Base-by-base conservation (phyloP, 2,888 invertebrate genomes). In the Drosophila demipolita region DNA sequence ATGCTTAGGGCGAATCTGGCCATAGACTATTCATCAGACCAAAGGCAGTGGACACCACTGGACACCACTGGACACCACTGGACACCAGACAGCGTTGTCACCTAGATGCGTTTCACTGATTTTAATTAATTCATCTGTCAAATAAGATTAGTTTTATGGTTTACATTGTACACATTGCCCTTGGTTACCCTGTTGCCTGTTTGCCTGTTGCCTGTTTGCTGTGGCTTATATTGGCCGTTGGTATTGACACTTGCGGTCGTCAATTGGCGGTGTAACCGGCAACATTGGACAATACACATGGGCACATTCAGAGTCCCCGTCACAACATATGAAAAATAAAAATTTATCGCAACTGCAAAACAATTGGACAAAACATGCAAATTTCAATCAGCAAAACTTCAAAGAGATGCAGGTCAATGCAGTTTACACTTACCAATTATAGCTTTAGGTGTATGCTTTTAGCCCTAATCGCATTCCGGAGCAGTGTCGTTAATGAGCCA, bases 81-180 rank as follows among this genome's bases (percentile, higher is more conserved):
- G 8, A 45, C 48, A 26, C n/a, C 59, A 42, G 73, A 20, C 82
- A 48, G 53, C 61, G 73, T 75, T 69, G 89, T 70, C 89, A 74
- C 75, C 76, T 83, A 87, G 90, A 89, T 90, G 86, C 80, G 79
- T 82, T 85, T 75, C 78, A 80, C 88, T 86, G 91, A 90, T 90
- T 90, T 91, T 90, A 91, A 91, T 90, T 90, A 90, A 91, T 90
- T 91, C 91, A 90, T 85, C 90, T 91, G 91, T 91, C 91, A 91
- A 90, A 91, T 83, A 86, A 89, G 90, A 90, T 91, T 91, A 90
- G 91, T 90, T 91, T 89, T 91, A 91, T 89, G 79, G 90, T 78
- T 80, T 83, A 79, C 83, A 91, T 87, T 84, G 87, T 69, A 73
- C 61, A 66, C 78, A 70, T 60, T 38, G 59, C 61, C 58, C 65